These are phyloP conservation scores for Cebus imitator DNA, from an alignment of 2,113 vertebrate genomes.

Conservation along the genomic window DNA sequence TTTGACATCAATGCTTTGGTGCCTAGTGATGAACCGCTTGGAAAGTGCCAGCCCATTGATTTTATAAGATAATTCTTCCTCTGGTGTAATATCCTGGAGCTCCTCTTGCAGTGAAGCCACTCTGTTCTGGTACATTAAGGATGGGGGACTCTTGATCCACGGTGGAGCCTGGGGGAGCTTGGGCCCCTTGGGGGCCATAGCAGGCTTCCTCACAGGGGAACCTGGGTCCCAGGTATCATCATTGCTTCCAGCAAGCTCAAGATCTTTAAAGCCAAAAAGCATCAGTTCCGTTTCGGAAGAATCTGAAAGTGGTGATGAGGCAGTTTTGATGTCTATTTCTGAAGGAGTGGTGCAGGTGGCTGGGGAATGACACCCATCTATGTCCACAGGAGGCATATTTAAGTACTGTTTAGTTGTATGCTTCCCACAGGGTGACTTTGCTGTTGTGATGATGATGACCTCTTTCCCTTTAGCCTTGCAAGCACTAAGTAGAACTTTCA, in stretches of 20 bases:
- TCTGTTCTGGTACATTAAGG: conserved; percentile 86
- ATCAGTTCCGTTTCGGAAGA: conserved; percentile 78
- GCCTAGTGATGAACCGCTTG: conserved; percentile 82
- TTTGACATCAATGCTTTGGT: conserved; percentile 90
- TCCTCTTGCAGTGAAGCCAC: conserved; percentile 87
- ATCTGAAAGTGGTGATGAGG: conserved; percentile 71
- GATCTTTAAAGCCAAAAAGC: conserved; percentile 81
- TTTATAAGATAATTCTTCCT: conserved; percentile 85
- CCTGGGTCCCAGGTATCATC: conserved; percentile 73
- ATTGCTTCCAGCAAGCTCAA: conserved; percentile 45
- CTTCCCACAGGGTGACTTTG: conserved; percentile 87
- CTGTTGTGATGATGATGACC: conserved; percentile 94
- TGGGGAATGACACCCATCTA: conserved; percentile 77
- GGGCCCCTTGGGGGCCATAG: conserved; percentile 66
- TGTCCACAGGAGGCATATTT: conserved; percentile 88
- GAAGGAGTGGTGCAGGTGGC: conserved; percentile 82
- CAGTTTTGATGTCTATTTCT: conserved; percentile 83
- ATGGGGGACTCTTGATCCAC: conserved; percentile 85
- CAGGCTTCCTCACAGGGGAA: conserved; percentile 80
- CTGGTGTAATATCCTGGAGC: conserved; percentile 82
- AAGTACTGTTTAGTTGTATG: conserved; percentile 91
- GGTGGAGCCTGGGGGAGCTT: conserved; percentile 83
- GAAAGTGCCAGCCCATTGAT: conserved; percentile 77
- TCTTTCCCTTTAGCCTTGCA: conserved; percentile 93
- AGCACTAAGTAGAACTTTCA: conserved; percentile 89